phyloP scores from a whole-genome alignment of 2,888 invertebrate species.

The Galerucella nymphaeae region DNA sequence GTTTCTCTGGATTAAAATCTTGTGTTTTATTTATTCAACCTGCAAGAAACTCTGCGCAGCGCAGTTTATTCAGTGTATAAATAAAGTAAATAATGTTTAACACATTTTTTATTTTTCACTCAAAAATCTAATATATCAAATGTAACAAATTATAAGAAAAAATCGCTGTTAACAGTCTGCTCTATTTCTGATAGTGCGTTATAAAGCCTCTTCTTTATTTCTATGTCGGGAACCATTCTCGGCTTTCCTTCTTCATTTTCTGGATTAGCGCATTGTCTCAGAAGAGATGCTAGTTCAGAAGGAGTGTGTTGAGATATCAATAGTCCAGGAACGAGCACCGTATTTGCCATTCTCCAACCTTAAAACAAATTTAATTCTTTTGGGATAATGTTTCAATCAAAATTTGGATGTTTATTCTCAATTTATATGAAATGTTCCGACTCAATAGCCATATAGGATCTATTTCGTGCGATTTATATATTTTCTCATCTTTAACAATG shows the following conservation, averaged over 20 bases:
- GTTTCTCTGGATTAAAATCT: neutral
- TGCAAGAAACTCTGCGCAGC: too few relatives aligned
- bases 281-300: conserved; percentile 68
- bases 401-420: too few relatives aligned
- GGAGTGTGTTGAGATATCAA: conserved; percentile 72
- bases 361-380: neutral
- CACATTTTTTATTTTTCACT: neutral
- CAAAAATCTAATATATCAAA: conserved; percentile 22
- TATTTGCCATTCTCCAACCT: conserved; percentile 70
- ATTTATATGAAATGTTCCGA: too few relatives aligned
- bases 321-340: conserved; percentile 71
- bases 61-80: too few relatives aligned
- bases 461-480: too few relatives aligned
- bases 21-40: neutral
- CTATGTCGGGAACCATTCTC: conserved; percentile 65
- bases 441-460: too few relatives aligned
- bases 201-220: conserved; percentile 67
- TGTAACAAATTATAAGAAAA: conserved; percentile 50
- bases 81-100: neutral
- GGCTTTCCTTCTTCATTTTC: conserved; percentile 64
- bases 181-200: conserved; percentile 68
- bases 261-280: conserved; percentile 72
- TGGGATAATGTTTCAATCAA: too few relatives aligned
- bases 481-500: too few relatives aligned
- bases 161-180: conserved; percentile 58